Conservation (phyloP, 2,797 vertebrate species). For the Crax fasciolata region DNA sequence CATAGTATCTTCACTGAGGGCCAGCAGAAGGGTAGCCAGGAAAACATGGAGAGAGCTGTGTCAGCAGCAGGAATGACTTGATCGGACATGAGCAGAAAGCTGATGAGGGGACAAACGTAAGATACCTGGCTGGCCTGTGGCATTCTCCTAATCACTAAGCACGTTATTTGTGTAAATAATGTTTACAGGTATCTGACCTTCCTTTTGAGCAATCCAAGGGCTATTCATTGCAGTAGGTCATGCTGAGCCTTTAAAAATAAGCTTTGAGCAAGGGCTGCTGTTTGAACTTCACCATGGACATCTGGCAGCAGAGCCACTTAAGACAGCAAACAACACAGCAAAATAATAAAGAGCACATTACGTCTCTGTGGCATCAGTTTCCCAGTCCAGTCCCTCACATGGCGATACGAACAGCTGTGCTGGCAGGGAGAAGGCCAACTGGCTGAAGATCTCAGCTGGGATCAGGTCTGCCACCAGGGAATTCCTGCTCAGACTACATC, state of each 20-base stretch:
- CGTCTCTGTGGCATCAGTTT: conserved; percentile 8
- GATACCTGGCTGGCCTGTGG: background rate
- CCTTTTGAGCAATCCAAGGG: background rate
- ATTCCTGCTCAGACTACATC: background rate
- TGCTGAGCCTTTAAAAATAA: background rate
- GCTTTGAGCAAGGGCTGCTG: background rate
- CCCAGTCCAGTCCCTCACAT: background rate
- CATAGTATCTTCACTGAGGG: background rate
- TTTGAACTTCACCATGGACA: background rate
- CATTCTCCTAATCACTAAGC: conserved; percentile 37
- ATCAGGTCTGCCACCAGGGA: background rate
- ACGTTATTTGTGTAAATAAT: conserved; percentile 46
- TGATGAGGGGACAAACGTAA: background rate
- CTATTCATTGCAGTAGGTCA: background rate
- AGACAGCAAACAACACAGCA: background rate
- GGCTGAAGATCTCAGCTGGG: background rate
- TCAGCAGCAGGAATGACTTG: background rate
- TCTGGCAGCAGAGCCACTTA: background rate
- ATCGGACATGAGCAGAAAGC: background rate
- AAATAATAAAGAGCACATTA: background rate
- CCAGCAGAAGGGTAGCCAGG: fast-evolving
- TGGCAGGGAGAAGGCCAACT: background rate
- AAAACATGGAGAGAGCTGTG: background rate
- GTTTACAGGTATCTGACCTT: background rate
- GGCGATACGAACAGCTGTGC: background rate